Evolutionary conservation across 2,797 vertebrate species (phyloP).

Genomic region (Pseudotriccus pelzelni): DNA sequence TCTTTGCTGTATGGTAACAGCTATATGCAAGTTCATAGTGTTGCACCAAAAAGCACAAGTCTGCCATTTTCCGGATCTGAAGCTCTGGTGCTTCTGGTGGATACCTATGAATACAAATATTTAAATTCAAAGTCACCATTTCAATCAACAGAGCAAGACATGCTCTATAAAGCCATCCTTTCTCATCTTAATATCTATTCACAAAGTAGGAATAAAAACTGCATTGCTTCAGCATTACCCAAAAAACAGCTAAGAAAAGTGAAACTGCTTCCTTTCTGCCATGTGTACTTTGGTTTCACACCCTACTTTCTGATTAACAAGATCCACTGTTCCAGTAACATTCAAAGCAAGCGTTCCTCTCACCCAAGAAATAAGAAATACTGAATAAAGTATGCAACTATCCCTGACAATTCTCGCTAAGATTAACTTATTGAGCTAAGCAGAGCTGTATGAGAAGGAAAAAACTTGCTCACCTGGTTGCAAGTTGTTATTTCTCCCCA

Average conservation of each 20-base stretch:
- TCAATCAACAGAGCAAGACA: not conserved
- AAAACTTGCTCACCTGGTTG: not conserved
- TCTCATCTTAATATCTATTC: not conserved
- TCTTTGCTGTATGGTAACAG: slow-evolving; percentile 98
- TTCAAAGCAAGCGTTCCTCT: not conserved
- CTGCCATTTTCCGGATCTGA: slow-evolving; percentile 98
- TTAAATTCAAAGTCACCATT: not conserved
- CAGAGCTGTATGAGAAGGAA: not conserved
- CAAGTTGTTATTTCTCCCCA: not conserved
- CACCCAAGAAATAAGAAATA: not conserved
- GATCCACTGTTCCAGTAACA: not conserved
- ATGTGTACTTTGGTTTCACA: not conserved
- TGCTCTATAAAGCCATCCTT: not conserved
- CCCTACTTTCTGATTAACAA: not conserved
- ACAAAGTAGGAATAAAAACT: not conserved
- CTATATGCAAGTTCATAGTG: slow-evolving; percentile 97
- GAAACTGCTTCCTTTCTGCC: not conserved
- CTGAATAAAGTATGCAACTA: not conserved
- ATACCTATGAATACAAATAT: slow-evolving; percentile 81
- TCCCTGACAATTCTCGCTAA: not conserved
- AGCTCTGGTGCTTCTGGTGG: slow-evolving; percentile 96
- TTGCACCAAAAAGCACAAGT: slow-evolving; percentile 96
- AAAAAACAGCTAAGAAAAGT: not conserved
- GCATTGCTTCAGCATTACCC: not conserved
- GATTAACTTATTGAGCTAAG: not conserved